Base-by-base conservation (phyloP, 2,888 invertebrate species). In the Synergus japonicus region DNA sequence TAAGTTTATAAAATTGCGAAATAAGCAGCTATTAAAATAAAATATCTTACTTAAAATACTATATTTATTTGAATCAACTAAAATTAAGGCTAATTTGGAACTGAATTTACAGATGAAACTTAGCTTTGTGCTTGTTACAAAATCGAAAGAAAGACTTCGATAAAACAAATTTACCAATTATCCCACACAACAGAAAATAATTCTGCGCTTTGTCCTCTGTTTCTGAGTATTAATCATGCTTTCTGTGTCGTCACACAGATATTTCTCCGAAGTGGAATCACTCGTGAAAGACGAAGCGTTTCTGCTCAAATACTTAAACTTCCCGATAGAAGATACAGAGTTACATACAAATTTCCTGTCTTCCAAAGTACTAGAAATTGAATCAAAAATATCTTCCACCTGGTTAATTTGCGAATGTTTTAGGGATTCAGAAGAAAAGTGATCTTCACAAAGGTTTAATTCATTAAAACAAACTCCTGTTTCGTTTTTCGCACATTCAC, bases 131-230 rank as follows among this genome's bases (percentile, higher is more conserved):
- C 54, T 49, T 73, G 37, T 49, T 15, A 37, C 29, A 22, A 18
- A 29, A 29, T 69, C 9, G 69, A 46, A 44, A 69, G 18, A 22
- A 12, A 46, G 18, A 15, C 7, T 44, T 13, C 18, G 4, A 18
- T 44, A 22, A 44, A 67, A 44, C 18, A 67, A 66, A 7, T 67
- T 43, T 1, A 46, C 46, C 8, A 37, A 29, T 81, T 46, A 82
- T 73, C 76, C 79, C 43, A 79, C 65, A 29, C 82, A 82, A 65
- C 82, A 83, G 60, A 83, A 79, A 79, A 83, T 65, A 18, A 80
- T 77, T 49, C 37, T 64, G 12, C 80, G 76, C 78, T 29, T 81
- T 13, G 76, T 79, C 4, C 67, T 60, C 22, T 79, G 13, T 73
- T 46, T 80, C 18, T 54, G 8, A 9, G 66, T 58, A 29, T 22